Evolutionary conservation across 1,140 invertebrate genomes (phyloP), one percentile per base, ranked within the genome.

Genomic region (Theocolax elegans): DNA sequence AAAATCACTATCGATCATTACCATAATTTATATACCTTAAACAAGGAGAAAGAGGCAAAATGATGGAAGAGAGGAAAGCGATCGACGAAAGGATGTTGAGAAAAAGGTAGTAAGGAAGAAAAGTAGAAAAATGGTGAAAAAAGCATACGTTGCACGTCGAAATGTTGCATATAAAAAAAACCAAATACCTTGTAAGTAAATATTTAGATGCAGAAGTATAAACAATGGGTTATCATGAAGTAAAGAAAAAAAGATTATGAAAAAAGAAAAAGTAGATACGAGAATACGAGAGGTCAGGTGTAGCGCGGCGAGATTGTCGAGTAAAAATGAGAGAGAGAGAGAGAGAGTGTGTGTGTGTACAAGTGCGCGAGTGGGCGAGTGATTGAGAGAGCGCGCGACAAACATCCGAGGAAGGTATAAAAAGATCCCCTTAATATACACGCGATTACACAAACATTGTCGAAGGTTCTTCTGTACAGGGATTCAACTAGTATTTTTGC

Each of bases 11-110:
- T 77, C 77, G 82, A 84, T 82, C 82, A 85, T 85, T 83, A 85
- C 81, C 82, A 83, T 85, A 84, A 85, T 85, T 85, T 84, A 84
- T 85, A 84, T 84, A 85, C 80, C 78, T 83, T 81, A 81, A 74
- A 25, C 59, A 42, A 15, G 48, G 46, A 40, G 40, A 69, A 13
- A 68, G 66, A 21, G 31, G 17, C 10, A 4, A 27, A 56, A 27
- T 29, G 35, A 60, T 40, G 48, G 29, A 25, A 42, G 15, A 6
- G 56, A 60, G 67, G n/a, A n/a, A n/a, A 68, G 44, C 46, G 46
- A 73, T 48, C 51, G 54, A n/a, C n/a, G n/a, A n/a, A n/a, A n/a
- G n/a, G n/a, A n/a, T n/a, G n/a, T n/a, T 35, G 64, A 60, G 66
- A 15, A 17, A 48, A 51, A 49, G n/a, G 7, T 13, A 17, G n/a